These are phyloP conservation scores for Tetrapedia diversipes DNA, from an alignment of 2,888 invertebrate genomes.

Conservation along the genomic window DNA sequence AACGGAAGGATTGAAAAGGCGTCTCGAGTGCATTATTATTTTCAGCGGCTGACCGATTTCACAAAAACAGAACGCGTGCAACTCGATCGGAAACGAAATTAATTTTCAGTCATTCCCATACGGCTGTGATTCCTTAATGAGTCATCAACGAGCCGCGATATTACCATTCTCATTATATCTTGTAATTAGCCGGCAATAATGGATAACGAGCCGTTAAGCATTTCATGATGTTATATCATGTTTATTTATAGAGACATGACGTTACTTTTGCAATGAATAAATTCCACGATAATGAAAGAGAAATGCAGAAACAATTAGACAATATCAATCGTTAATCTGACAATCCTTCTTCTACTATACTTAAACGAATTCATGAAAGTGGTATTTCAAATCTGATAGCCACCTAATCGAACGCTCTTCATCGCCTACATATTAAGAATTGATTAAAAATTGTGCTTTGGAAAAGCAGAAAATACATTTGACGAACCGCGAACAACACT, in stretches of 20 bases:
- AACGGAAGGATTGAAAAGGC: neutral
- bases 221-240: neutral
- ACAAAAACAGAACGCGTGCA: neutral
- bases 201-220: neutral
- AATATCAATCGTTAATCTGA: neutral
- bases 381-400: no score
- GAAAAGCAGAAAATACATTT: no score
- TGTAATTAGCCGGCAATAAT: conserved; percentile 8
- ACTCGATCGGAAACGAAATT: neutral
- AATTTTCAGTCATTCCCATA: conserved; percentile 12
- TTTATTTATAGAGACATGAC: neutral
- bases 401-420: no score
- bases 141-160: neutral
- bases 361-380: no score
- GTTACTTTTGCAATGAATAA: neutral
- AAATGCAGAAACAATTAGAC: neutral
- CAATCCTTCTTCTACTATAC: no score
- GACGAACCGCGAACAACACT: no score
- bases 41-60: neutral
- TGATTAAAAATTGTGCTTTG: no score
- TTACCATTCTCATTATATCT: neutral
- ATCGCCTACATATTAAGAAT: no score
- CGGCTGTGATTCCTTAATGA: neutral
- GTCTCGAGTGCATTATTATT: neutral
- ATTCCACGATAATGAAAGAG: neutral